These are phyloP conservation scores for Sarcophaga caerulescens DNA, from an alignment of 2,888 invertebrate species.

Conservation along the genomic window DNA sequence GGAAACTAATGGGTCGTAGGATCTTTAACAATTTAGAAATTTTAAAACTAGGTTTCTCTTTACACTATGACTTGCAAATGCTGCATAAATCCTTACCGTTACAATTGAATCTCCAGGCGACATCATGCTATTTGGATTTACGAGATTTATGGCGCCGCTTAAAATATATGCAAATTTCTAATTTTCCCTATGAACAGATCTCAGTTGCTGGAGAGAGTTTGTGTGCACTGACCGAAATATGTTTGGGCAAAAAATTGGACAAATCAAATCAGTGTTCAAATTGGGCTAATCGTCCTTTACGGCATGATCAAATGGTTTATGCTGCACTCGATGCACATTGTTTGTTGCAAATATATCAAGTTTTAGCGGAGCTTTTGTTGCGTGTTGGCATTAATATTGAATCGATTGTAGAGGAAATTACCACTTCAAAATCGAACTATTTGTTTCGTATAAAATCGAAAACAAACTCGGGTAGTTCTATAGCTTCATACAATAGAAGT, in stretches of 20 bases:
- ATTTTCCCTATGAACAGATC: slow-evolving; percentile 83
- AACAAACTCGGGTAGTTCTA: slow-evolving; percentile 5
- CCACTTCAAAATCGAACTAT: slow-evolving; percentile 69
- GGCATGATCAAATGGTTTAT: slow-evolving; percentile 89
- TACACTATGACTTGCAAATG: slow-evolving; percentile 83
- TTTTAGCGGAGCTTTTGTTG: slow-evolving; percentile 80
- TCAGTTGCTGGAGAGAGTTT: slow-evolving; percentile 84
- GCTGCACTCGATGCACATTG: slow-evolving; percentile 95
- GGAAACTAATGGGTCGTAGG: slow-evolving; percentile 85
- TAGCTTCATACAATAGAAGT: slow-evolving; percentile 8
- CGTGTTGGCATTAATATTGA: slow-evolving; percentile 77
- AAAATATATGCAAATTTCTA: slow-evolving; percentile 82
- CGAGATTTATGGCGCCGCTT: slow-evolving; percentile 84
- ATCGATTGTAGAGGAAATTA: slow-evolving; percentile 69
- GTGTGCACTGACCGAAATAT: slow-evolving; percentile 87
- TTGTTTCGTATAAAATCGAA: slow-evolving; percentile 64
- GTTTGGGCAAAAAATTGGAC: slow-evolving; percentile 89
- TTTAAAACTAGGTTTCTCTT: slow-evolving; percentile 86
- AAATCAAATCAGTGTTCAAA: slow-evolving; percentile 96
- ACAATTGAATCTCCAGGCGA: slow-evolving; percentile 78
- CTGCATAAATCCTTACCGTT: slow-evolving; percentile 84
- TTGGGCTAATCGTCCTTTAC: slow-evolving; percentile 92
- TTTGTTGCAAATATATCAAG: slow-evolving; percentile 89
- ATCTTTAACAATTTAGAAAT: slow-evolving; percentile 90
- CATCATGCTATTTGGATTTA: slow-evolving; percentile 83